Base-by-base conservation (phyloP, 2,113 vertebrate genomes). In the Benitochromis conjunctus region DNA sequence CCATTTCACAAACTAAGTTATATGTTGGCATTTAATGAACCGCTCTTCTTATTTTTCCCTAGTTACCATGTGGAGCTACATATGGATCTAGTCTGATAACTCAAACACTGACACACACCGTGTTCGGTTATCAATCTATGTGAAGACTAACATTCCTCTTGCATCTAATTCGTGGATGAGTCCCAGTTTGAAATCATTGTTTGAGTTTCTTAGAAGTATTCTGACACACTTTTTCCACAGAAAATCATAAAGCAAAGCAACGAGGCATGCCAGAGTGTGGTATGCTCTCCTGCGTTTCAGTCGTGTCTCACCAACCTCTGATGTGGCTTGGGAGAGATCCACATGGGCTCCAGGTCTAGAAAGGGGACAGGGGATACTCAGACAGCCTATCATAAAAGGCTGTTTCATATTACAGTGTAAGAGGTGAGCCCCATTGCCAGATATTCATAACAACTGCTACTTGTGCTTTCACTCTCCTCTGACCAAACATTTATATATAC, bases 151-250 rank as follows among this genome's bases (percentile, higher is more conserved):
- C 74, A 89, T 80, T 79, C 85, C 18, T 82, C 60, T 82, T 18
- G 12, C 19, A 55, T 90, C 84, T 91, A 80, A 41, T 77, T 89
- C 56, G 58, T 82, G 56, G 71, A 80, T 86, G 41, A 82, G 56
- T 38, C 41, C 55, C 66, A 74, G 79, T 85, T 82, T 80, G 21
- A 87, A 90, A 86, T 48, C 43, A 54, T 6, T 87, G 74, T 88
- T 89, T 88, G 54, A 26, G 82, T 89, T 92, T 83, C 84, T 81
- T 54, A 83, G 54, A 88, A 80, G 34, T 34, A 81, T 86, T 80
- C 57, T 83, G 82, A 91, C 87, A 91, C 76, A 80, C 18, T 88
- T 88, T 87, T 83, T 84, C 89, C 86, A 86, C 29, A 74, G 69
- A 86, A 86, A 86, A 79, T 48, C 43, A 56, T 69, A 82, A 66